Evolutionary conservation across 2,113 vertebrate species (phyloP).

Genomic region (Myotis davidii): DNA sequence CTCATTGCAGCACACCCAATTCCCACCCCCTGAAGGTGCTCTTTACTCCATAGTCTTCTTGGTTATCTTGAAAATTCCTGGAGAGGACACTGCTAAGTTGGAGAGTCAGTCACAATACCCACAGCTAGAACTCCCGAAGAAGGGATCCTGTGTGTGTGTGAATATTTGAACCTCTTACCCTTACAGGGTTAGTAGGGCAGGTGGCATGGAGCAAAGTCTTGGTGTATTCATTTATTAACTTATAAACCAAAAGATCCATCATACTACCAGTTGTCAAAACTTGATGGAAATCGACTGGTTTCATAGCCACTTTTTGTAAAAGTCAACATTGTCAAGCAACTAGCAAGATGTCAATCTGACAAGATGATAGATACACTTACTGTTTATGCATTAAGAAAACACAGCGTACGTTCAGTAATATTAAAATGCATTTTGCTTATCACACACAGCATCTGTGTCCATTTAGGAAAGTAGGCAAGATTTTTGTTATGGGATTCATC

Average conservation of each 20-base stretch:
- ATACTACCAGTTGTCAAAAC: neutral
- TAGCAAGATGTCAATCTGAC: neutral
- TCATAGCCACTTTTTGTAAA: neutral
- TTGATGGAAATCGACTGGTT: neutral
- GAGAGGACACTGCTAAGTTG: neutral
- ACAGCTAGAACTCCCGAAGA: neutral
- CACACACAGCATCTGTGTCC: neutral
- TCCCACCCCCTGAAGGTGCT: neutral
- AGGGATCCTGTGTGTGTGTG: neutral
- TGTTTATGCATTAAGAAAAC: neutral
- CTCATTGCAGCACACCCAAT: neutral
- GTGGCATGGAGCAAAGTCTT: neutral
- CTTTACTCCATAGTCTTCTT: neutral
- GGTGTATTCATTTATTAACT: too few relatives aligned
- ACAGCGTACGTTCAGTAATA: neutral
- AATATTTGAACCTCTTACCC: neutral
- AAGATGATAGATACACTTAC: neutral
- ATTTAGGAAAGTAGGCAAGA: neutral
- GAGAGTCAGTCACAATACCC: neutral
- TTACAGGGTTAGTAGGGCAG: neutral
- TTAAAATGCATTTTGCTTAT: constrained; percentile 9
- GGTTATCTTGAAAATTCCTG: neutral
- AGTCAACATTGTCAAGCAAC: neutral
- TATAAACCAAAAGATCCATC: neutral
- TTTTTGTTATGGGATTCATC: neutral